Conservation (phyloP, 2,797 vertebrate genomes). For the Peromyscus melanophrys region DNA sequence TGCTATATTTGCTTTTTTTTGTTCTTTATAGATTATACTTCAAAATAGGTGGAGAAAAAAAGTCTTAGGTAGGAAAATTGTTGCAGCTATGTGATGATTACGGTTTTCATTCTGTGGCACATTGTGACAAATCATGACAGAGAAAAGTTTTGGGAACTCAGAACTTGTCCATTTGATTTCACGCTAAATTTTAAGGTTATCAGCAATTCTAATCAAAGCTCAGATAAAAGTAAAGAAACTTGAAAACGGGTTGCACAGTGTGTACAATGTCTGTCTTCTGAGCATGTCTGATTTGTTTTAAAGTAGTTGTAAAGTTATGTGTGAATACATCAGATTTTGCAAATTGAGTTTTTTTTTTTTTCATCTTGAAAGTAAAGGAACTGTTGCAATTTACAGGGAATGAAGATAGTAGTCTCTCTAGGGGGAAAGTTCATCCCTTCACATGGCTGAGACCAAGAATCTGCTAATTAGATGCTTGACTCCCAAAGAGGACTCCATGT, state of each 20-base stretch:
- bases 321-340: slow-evolving; percentile 61
- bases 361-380: slow-evolving; percentile 69
- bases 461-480: slow-evolving; percentile 53
- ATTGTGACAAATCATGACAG: slow-evolving; percentile 1
- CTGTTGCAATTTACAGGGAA: slow-evolving; percentile 48
- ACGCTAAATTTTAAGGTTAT: slow-evolving; percentile 43
- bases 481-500: background rate
- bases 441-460: background rate
- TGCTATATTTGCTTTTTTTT: background rate
- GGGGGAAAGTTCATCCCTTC: slow-evolving; percentile 34
- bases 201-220: slow-evolving; percentile 44
- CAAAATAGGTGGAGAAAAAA: slow-evolving; percentile 23
- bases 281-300: background rate
- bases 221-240: slow-evolving; percentile 50
- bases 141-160: slow-evolving; percentile 39
- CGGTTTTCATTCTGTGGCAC: background rate
- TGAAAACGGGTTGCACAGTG: slow-evolving; percentile 43
- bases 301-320: slow-evolving; percentile 46
- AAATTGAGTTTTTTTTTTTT: slow-evolving; percentile 72
- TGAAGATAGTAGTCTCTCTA: slow-evolving; percentile 1
- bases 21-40: background rate
- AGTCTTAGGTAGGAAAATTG: background rate
- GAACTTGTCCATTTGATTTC: slow-evolving; percentile 41
- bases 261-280: slow-evolving; percentile 54
- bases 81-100: background rate